These are phyloP conservation scores for Tokudaia muenninki DNA, from an alignment of 2,797 vertebrate genomes.

Conservation along the genomic window DNA sequence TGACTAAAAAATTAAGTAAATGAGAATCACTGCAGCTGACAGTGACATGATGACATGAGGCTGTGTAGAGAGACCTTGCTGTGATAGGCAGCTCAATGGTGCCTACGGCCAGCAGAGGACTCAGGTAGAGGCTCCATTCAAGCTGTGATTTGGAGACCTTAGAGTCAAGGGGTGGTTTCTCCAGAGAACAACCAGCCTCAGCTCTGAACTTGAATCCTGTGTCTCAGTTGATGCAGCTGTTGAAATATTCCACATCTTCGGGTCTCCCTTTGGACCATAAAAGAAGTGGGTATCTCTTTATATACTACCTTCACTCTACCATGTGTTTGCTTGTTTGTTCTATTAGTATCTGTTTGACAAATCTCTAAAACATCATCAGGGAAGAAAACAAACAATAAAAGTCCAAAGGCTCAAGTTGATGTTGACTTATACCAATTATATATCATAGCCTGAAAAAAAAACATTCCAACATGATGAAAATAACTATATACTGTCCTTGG, in stretches of 20 bases:
- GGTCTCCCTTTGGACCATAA: not conserved
- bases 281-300: not conserved
- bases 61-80: not conserved
- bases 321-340: not conserved
- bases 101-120: too few species aligned
- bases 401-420: not conserved
- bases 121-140: not conserved
- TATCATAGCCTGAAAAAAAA: not conserved
- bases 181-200: not conserved
- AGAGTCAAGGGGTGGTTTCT: not conserved
- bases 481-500: not conserved
- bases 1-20: not conserved
- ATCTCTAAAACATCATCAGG: not conserved
- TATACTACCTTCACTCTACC: not conserved
- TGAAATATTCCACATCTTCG: not conserved
- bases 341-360: not conserved
- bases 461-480: not conserved
- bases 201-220: not conserved
- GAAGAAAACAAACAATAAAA: not conserved
- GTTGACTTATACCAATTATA: not conserved
- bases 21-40: not conserved
- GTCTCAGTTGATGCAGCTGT: not conserved
- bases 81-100: rapidly evolving
- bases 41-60: not conserved
- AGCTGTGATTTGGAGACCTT: not conserved